Conservation (phyloP, 1,140 invertebrate genomes). For the Asobara japonica region DNA sequence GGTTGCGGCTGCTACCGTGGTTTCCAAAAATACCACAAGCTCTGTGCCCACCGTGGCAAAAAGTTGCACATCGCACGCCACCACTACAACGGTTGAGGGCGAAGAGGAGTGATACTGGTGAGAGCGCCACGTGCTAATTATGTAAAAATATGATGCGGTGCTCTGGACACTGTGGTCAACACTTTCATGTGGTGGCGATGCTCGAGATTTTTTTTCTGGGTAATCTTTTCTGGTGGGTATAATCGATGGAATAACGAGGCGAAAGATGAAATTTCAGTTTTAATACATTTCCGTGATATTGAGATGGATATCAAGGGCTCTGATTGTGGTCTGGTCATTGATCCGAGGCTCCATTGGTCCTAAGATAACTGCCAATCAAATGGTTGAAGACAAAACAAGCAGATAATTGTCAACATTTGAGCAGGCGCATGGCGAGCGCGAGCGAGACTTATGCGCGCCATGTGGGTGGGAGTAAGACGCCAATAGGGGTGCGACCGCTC, state of each 20-base stretch:
- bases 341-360: no score
- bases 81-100: constrained; percentile 41
- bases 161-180: constrained; percentile 46
- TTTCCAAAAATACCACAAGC: constrained; percentile 65
- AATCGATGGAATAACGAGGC: background rate
- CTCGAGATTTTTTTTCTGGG: constrained; percentile 25
- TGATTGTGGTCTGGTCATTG: no score
- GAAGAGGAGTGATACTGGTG: constrained; percentile 55
- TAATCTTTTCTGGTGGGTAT: background rate
- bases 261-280: no score
- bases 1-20: constrained; percentile 48
- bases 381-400: no score
- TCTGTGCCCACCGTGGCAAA: constrained; percentile 55
- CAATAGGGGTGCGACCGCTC: no score
- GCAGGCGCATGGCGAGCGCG: no score
- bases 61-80: constrained; percentile 63
- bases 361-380: no score
- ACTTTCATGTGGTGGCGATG: constrained; percentile 49
- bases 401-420: no score
- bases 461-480: no score
- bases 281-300: no score
- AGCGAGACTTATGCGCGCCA: no score
- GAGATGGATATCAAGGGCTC: no score
- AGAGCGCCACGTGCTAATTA: constrained; percentile 65
- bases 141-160: constrained; percentile 66